Evolutionary conservation across 2,797 vertebrate genomes (phyloP).

Genomic region (Erethizon dorsatum): DNA sequence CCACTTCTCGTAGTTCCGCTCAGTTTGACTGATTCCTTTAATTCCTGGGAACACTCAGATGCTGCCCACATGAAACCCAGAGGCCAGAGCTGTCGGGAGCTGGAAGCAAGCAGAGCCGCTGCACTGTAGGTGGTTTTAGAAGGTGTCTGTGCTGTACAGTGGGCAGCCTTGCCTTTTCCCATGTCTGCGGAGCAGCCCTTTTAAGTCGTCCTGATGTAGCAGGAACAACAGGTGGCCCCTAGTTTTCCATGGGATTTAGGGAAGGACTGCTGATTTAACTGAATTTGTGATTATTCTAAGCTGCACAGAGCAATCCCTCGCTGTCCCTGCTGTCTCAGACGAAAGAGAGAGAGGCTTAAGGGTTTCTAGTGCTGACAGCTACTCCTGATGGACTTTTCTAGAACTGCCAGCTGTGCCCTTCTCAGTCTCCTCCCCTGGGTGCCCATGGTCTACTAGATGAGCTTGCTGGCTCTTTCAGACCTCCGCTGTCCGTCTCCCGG

Average conservation of each 20-base stretch:
- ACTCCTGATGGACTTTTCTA: background rate
- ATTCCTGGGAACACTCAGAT: background rate
- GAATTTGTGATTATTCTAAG: slow-evolving; percentile 49
- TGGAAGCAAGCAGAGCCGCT: background rate
- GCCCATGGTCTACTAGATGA: background rate
- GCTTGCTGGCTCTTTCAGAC: background rate
- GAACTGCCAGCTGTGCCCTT: background rate
- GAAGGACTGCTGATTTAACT: slow-evolving; percentile 29
- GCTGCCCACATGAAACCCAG: background rate
- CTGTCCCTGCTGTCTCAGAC: slow-evolving; percentile 1
- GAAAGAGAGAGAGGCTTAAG: slow-evolving; percentile 24
- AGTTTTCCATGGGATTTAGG: background rate
- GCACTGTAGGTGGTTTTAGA: background rate
- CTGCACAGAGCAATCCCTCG: slow-evolving; percentile 54
- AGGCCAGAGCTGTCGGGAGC: background rate
- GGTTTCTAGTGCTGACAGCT: background rate
- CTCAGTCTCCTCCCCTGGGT: background rate
- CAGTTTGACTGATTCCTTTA: background rate
- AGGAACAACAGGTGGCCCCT: background rate
- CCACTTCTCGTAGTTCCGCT: background rate
- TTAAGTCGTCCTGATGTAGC: background rate
- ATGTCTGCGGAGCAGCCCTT: background rate
- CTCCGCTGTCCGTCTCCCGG: background rate
- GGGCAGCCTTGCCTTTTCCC: background rate
- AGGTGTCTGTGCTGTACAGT: background rate